Evolutionary conservation across 2,888 invertebrate species (phyloP).

Genomic region (Phalera bucephala): DNA sequence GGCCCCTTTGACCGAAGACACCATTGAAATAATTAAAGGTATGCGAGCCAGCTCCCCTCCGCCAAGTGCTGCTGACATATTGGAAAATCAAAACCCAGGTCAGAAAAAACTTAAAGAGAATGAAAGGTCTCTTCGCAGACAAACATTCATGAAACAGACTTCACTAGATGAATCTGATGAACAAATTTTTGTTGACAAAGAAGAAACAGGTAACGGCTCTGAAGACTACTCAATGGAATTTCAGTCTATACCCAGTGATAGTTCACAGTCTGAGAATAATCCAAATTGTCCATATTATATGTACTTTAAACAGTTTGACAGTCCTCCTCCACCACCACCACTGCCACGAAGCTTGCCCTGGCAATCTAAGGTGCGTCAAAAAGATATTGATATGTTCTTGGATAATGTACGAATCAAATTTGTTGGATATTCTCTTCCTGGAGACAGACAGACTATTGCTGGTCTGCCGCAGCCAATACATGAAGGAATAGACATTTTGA

Average conservation of each 20-base stretch:
- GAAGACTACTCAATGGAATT: conserved; percentile 85
- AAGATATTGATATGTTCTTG: conserved; percentile 96
- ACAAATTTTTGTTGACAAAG: conserved; percentile 88
- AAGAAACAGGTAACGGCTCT: conserved; percentile 83
- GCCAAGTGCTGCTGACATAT: conserved; percentile 93
- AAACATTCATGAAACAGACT: conserved; percentile 95
- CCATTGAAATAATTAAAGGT: conserved; percentile 94
- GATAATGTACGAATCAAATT: conserved; percentile 97
- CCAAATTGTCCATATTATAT: conserved; percentile 68
- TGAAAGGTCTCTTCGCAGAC: conserved; percentile 87
- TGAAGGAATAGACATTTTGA: conserved; percentile 95
- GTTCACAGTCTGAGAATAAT: conserved; percentile 59
- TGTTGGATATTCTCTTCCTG: conserved; percentile 95
- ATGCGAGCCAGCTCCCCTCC: conserved; percentile 98
- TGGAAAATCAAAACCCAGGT: conserved; percentile 92
- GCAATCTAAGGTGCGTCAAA: conserved; percentile 97
- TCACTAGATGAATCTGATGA: conserved; percentile 92
- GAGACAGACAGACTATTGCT: conserved; percentile 94
- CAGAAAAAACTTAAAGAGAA: conserved; percentile 81
- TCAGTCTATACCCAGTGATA: conserved; percentile 75
- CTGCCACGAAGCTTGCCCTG: conserved; percentile 91
- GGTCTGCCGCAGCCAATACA: conserved; percentile 98
- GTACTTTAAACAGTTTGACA: conserved; percentile 73
- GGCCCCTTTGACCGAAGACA: conserved; percentile 93
- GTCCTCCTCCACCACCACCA: conserved; percentile 74